phyloP scores from a whole-genome alignment of 35 echinoderm and acorn worm species.

The Strongylocentrotus purpuratus region DNA sequence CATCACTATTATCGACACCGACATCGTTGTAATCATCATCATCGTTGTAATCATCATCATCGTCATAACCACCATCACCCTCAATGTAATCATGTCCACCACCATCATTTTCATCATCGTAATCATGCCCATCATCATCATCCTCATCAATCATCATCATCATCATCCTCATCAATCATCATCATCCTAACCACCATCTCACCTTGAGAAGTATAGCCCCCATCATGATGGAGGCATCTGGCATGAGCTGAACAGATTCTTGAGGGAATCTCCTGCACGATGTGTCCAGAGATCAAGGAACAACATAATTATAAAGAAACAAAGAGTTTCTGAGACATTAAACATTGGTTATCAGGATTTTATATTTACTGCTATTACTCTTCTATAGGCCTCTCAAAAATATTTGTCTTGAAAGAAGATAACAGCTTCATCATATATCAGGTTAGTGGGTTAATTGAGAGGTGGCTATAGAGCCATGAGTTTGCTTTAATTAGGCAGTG shows the following conservation, averaged over 20 bases:
- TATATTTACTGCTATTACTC: not conserved
- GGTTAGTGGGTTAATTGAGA: too few species aligned
- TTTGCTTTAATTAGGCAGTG: too few species aligned
- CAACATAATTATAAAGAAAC: not conserved
- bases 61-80: not conserved
- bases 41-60: not conserved
- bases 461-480: too few species aligned
- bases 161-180: not conserved
- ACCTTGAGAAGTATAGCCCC: constrained; percentile 93
- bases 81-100: not conserved
- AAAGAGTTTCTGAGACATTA: not conserved
- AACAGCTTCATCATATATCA: too few species aligned
- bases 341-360: not conserved
- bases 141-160: too few species aligned
- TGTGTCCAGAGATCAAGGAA: constrained; percentile 16
- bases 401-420: too few species aligned
- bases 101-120: not conserved
- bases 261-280: constrained; percentile 73
- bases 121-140: too few species aligned
- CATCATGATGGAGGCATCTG: constrained; percentile 93
- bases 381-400: too few species aligned
- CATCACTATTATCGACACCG: constrained; percentile 25
- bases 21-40: too few species aligned
- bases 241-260: constrained; percentile 79
- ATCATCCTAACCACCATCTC: not conserved